phyloP scores from a whole-genome alignment of 2,113 vertebrate species.

The Tricholaema leucomelas region DNA sequence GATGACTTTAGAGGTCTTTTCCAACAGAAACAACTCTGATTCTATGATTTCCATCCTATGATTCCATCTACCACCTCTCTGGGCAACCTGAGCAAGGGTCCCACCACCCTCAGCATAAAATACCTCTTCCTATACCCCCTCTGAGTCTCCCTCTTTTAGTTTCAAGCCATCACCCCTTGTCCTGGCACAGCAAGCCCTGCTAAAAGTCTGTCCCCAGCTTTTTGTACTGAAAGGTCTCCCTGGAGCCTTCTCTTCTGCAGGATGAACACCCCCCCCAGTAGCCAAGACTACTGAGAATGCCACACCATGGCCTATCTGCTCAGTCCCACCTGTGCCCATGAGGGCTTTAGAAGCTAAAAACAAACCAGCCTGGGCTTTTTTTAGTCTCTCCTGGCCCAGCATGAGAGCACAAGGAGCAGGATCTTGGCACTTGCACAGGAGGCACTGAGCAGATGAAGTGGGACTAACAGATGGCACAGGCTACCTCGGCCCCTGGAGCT shows the following conservation, averaged over 20 bases:
- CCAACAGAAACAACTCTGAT: no score
- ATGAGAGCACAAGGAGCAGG: rapidly evolving
- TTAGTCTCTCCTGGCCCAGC: not conserved
- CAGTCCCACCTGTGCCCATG: not conserved
- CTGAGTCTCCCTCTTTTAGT: not conserved
- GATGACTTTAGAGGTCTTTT: no score
- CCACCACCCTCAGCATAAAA: not conserved
- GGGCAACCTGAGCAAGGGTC: not conserved
- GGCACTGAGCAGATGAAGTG: not conserved
- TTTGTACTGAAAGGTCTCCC: not conserved
- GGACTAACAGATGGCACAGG: conserved; percentile 28
- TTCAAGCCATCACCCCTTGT: not conserved
- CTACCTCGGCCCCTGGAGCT: not conserved
- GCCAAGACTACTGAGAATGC: not conserved
- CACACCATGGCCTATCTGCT: not conserved
- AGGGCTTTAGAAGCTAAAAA: not conserved
- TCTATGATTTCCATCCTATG: no score
- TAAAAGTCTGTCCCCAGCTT: not conserved
- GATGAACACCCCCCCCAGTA: not conserved
- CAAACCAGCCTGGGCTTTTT: not conserved
- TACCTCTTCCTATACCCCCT: not conserved
- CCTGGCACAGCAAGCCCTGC: not conserved
- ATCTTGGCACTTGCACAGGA: not conserved
- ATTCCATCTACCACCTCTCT: not conserved
- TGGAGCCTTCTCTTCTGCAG: not conserved